Base-by-base conservation (phyloP, 2,888 invertebrate genomes). In the Lithophane ornitopus region DNA sequence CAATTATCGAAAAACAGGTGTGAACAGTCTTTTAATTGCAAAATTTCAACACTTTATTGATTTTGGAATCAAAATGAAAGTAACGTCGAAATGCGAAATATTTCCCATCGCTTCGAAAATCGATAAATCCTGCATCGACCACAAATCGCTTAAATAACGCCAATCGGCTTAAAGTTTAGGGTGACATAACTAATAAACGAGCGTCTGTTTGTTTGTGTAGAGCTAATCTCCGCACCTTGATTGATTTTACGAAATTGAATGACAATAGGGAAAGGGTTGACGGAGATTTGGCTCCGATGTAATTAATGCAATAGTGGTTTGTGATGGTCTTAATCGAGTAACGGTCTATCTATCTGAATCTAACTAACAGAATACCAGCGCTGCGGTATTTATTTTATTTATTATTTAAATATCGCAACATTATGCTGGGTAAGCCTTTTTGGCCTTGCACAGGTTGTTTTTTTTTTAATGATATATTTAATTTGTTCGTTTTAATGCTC, bases 121-220 rank as follows among this genome's bases (percentile, higher is more conserved):
- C 58, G 12, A 49, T 49, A 34, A 41, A 68, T 22, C 63, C 34
- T 8, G 16, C 44, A 68, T 46, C 62, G 1, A 41, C 68, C 78
- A 19, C 79, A 62, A 82, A 72, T 70, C 61, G 68, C 12, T 76
- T 72, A 72, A 82, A 72, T 72, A 82, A 63, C 49, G 26, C 7
- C 49, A 80, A 83, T 75, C 69, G 46, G 84, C 70, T 81, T 84
- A 81, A 78, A 85, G 72, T 86, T 84, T 70, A 26, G 54, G 72
- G 61, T 26, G 71, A 81, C 59, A 73, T 62, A 76, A 86, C 67
- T 81, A 86, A 85, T 81, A 81, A 84, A 84, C 56, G 61, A 72
- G 14, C 56, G 69, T 66, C 70, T 83, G 79, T 85, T 85, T 85
- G 81, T 85, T 84, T 86, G 72, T 76, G 61, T 66, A 28, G 28